Evolutionary conservation across 1,140 invertebrate genomes (phyloP).

Genomic region (Panonychus citri): DNA sequence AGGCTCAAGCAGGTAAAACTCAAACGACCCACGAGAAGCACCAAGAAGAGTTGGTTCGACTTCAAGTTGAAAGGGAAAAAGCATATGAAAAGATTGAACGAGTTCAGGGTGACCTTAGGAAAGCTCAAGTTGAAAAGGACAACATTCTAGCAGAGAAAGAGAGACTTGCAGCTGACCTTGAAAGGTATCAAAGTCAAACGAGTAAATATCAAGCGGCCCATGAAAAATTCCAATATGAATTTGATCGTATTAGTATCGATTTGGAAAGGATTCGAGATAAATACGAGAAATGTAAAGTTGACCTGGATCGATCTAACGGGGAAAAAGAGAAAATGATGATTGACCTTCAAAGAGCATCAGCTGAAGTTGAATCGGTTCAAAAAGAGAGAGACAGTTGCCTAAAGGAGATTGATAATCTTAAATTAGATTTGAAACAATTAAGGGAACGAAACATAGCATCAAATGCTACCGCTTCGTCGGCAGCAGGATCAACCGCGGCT

Average conservation of each 20-base stretch:
- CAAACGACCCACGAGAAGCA: slow-evolving; percentile 56
- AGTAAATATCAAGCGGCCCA: slow-evolving; percentile 42
- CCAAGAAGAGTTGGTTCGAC: slow-evolving; percentile 59
- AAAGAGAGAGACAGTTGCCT: slow-evolving; percentile 52
- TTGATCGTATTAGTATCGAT: slow-evolving; percentile 55
- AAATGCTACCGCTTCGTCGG: too few relatives aligned
- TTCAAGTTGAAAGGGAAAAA: slow-evolving; percentile 65
- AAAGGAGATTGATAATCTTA: not conserved
- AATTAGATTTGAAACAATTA: slow-evolving; percentile 6
- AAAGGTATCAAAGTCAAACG: slow-evolving; percentile 46
- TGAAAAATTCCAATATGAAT: slow-evolving; percentile 51
- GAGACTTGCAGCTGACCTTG: slow-evolving; percentile 48
- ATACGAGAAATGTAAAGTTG: slow-evolving; percentile 51
- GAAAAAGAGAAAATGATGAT: slow-evolving; percentile 30
- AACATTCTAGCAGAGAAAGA: slow-evolving; percentile 41
- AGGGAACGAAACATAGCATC: not conserved
- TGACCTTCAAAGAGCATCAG: slow-evolving; percentile 28
- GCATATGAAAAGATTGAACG: slow-evolving; percentile 71
- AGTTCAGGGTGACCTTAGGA: slow-evolving; percentile 49
- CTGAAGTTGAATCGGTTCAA: slow-evolving; percentile 54
- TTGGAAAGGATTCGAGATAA: slow-evolving; percentile 58
- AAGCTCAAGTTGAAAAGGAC: slow-evolving; percentile 49
- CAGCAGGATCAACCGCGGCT: not conserved
- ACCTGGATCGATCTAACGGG: slow-evolving; percentile 45
- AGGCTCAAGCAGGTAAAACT: slow-evolving; percentile 54